Base-by-base conservation (phyloP, 2,113 vertebrate species). In the Junco hyemalis region DNA sequence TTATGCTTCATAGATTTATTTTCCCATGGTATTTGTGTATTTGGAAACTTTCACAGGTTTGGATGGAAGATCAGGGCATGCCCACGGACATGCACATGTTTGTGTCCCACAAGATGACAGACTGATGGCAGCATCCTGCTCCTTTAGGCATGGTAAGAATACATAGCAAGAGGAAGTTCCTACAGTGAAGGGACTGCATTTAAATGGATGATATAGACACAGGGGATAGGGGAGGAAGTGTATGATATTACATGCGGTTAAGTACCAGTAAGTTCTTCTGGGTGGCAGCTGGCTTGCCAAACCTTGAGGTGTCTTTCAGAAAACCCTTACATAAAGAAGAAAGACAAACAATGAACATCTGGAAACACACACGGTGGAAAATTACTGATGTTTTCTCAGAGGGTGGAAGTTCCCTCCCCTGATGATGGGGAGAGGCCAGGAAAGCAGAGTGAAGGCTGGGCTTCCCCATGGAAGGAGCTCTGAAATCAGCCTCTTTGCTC, bases 31-130 rank as follows among this genome's bases (percentile, higher is more conserved):
- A 50, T 76, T 65, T 79, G 22, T 69, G 57, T 25, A 11, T 61
- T 92, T 83, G 72, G 56, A 76, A 82, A 25, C 9, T 26, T 36
- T 79, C 22, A 44, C 9, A 26, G 33, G 12, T 56, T 50, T 60
- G 60, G 35, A 44, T 56, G 64, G 42, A 57, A 69, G 63, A 47
- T 73, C 0, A 1, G 24, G 45, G 11, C 14, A 6, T 45, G 47
- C n/a, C 35, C 48, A 14, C 0, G 1, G 40, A 40, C 3, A 1
- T 8, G 8, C n/a, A 5, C 7, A 5, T 12, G 12, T 64, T 70
- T 50, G n/a, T 40, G 13, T 90, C 22, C 44, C 25, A 23, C 22
- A 56, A 36, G 44, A 74, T 26, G 61, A 48, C 57, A 64, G 73
- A 20, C 31, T 71, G 61, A 81, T 0, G 0, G 69, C 84, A 81